phyloP scores from a whole-genome alignment of 2,888 invertebrate genomes.

The Drosophila maculinotata region DNA sequence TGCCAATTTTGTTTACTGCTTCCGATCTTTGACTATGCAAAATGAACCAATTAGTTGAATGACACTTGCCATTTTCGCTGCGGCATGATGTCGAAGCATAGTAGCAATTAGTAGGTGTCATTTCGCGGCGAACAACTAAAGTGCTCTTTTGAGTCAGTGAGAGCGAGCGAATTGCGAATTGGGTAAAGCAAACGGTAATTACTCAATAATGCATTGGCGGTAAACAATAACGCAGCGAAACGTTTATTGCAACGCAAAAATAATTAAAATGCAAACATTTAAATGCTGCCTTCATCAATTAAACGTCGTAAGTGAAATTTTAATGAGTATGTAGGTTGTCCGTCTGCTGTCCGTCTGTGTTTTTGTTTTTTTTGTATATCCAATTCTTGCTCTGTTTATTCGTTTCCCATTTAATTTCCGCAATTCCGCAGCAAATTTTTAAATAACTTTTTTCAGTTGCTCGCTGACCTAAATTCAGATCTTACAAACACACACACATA shows the following conservation, averaged over 20 bases:
- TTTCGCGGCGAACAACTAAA: background rate
- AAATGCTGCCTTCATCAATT: constrained; percentile 19
- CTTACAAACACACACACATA: constrained; percentile 4
- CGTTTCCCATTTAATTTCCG: constrained; percentile 55
- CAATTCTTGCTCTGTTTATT: background rate
- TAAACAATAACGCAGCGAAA: constrained; percentile 1
- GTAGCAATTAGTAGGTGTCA: background rate
- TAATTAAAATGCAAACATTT: constrained; percentile 19
- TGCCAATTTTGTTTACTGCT: background rate
- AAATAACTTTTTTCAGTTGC: constrained; percentile 20
- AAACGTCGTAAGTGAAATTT: constrained; percentile 27
- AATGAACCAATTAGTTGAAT: too few relatives aligned
- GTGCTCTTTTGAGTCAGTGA: too few relatives aligned
- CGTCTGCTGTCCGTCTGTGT: constrained; percentile 6
- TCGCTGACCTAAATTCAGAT: constrained; percentile 42
- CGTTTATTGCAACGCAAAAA: constrained; percentile 2
- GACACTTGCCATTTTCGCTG: background rate
- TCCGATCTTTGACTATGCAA: background rate
- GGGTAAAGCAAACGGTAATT: constrained; percentile 6
- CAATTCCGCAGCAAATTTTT: constrained; percentile 23
- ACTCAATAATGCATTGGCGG: background rate
- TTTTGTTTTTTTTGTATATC: too few relatives aligned
- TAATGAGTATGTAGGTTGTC: constrained; percentile 21
- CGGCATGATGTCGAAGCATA: background rate
- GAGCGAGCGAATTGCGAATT: background rate